Percentiles rank a stretch among this genome's conserved stretches.
These are phyloP conservation scores for Scleropages formosus DNA, from an alignment of 2,797 vertebrate genomes.

Conservation along the genomic window DNA sequence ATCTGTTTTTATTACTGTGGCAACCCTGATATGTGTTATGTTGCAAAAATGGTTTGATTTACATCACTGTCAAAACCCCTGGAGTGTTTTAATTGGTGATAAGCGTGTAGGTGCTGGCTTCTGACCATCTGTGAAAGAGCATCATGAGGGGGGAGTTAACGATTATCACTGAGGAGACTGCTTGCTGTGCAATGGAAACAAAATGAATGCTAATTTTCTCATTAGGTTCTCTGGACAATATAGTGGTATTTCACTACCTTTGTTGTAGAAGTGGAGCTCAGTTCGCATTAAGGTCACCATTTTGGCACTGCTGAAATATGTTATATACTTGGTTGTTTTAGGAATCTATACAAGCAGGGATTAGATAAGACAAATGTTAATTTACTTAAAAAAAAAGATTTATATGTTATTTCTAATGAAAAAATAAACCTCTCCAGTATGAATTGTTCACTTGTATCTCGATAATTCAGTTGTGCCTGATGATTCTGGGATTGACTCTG, in stretches of 20 bases:
- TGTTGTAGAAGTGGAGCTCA: background rate
- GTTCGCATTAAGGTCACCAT: background rate
- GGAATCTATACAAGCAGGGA: too few relatives aligned
- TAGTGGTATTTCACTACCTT: conserved; percentile 4
- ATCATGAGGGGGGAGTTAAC: conserved; percentile 19
- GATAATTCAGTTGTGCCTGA: too few relatives aligned
- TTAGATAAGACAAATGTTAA: too few relatives aligned
- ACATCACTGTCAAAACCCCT: conserved; percentile 1
- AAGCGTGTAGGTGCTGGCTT: conserved; percentile 20
- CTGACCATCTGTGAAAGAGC: conserved; percentile 26
- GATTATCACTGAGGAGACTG: conserved; percentile 15
- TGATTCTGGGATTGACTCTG: too few relatives aligned
- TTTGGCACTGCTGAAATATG: background rate
- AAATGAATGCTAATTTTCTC: conserved; percentile 17
- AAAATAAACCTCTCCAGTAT: too few relatives aligned
- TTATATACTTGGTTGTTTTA: too few relatives aligned
- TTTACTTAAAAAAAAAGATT: too few relatives aligned
- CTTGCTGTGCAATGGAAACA: conserved; percentile 8
- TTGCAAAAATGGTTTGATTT: too few relatives aligned
- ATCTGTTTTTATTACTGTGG: background rate
- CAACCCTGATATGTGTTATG: background rate
- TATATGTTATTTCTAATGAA: too few relatives aligned
- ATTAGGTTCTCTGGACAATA: conserved; percentile 20
- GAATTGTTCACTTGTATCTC: too few relatives aligned
- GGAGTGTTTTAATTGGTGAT: conserved; percentile 19